Evolutionary conservation across 2,888 invertebrate genomes (phyloP).

Genomic region (Conchocele bisecta): DNA sequence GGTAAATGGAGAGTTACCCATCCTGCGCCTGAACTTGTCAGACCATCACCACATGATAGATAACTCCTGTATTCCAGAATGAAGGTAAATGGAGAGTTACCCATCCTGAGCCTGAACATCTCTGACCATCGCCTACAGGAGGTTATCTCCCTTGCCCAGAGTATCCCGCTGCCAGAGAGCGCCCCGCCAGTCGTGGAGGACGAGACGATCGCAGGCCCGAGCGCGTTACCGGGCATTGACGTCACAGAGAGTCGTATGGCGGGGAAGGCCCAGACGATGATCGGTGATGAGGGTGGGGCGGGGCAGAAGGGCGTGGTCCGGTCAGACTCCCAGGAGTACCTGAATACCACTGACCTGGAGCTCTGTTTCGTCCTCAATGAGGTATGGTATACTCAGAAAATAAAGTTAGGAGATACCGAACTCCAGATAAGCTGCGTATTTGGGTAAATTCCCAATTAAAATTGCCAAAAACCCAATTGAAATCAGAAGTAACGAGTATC

Average conservation of each 20-base stretch:
- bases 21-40: slow-evolving; percentile 84
- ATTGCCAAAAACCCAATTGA: too few species aligned
- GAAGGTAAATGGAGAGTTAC: slow-evolving; percentile 87
- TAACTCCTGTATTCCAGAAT: slow-evolving; percentile 84
- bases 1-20: slow-evolving; percentile 86
- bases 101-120: slow-evolving; percentile 84
- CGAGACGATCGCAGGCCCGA: slow-evolving; percentile 35
- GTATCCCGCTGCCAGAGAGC: slow-evolving; percentile 84
- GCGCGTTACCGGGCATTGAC: slow-evolving; percentile 41
- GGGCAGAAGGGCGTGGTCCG: slow-evolving; percentile 13
- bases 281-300: slow-evolving; percentile 27
- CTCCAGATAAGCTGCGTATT: too few species aligned
- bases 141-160: slow-evolving; percentile 83
- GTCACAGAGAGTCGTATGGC: slow-evolving; percentile 46
- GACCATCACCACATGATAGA: too few species aligned
- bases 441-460: too few species aligned
- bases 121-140: slow-evolving; percentile 84
- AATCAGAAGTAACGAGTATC: too few species aligned
- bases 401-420: not conserved
- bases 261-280: slow-evolving; percentile 24
- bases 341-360: slow-evolving; percentile 77
- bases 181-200: slow-evolving; percentile 20
- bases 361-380: slow-evolving; percentile 81
- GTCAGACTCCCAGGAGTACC: slow-evolving; percentile 63
- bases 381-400: slow-evolving; percentile 62